These are phyloP conservation scores for Campylomormyrus numenius DNA, from an alignment of 2,113 vertebrate genomes.

Conservation along the genomic window DNA sequence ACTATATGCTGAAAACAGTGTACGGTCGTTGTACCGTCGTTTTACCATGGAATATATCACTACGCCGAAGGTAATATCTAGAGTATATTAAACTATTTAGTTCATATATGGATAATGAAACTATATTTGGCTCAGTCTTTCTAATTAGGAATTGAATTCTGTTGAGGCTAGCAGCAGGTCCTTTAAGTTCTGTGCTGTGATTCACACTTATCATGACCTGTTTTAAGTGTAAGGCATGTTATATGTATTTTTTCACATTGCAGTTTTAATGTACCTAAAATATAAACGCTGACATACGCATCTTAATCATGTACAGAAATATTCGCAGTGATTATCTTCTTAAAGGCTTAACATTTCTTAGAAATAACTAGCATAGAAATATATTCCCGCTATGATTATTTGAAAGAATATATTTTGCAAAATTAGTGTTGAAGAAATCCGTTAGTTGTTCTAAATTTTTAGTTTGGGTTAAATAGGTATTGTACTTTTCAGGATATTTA, in stretches of 20 bases:
- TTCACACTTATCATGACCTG: neutral
- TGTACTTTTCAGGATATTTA: neutral
- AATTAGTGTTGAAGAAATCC: neutral
- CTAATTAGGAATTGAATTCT: neutral
- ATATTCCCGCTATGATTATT: neutral
- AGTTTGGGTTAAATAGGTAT: neutral
- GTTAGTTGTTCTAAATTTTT: neutral
- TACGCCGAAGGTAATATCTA: conserved; percentile 50
- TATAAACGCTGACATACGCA: neutral
- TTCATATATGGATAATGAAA: neutral
- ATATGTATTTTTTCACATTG: neutral
- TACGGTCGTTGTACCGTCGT: neutral
- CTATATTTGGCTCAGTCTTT: neutral
- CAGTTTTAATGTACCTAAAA: neutral
- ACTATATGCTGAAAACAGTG: neutral
- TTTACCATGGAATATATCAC: conserved; percentile 53
- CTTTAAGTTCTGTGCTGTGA: neutral
- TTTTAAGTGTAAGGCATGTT: neutral
- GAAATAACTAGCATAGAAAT: neutral
- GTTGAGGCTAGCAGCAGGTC: neutral
- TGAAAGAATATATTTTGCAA: neutral
- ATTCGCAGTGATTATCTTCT: neutral
- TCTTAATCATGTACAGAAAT: neutral
- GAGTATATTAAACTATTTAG: neutral
- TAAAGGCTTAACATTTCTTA: neutral